Conservation (phyloP, 2,797 vertebrate species). For the Allobates femoralis region DNA sequence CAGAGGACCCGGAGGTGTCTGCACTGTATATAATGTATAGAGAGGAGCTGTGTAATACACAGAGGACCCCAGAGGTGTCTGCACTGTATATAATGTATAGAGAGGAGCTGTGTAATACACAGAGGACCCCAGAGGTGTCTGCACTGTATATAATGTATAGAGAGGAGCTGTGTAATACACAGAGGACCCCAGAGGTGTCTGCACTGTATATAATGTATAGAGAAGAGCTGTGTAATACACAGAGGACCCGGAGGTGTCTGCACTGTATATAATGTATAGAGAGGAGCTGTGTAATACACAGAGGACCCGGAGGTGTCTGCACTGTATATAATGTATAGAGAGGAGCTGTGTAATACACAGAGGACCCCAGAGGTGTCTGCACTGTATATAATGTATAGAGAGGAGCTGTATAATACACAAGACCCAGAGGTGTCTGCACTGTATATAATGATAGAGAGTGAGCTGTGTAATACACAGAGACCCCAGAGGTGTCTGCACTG, state of each 20-base stretch:
- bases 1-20: too few species aligned
- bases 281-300: too few species aligned
- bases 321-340: too few species aligned
- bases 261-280: too few species aligned
- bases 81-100: too few species aligned
- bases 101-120: too few species aligned
- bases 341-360: too few species aligned
- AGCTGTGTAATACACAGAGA: conserved; percentile 12
- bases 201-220: background rate
- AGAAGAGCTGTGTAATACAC: conserved; percentile 4
- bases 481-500: too few species aligned
- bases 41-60: too few species aligned
- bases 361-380: background rate
- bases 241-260: background rate
- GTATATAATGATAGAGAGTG: conserved; percentile 13
- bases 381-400: conserved; percentile 17
- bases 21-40: too few species aligned
- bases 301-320: too few species aligned
- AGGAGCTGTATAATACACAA: conserved; percentile 35
- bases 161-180: conserved; percentile 8
- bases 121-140: conserved; percentile 15
- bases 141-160: conserved; percentile 31
- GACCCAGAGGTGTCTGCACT: conserved; percentile 8
- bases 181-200: background rate
- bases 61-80: too few species aligned